Conservation (phyloP, 2,113 vertebrate species). For the Cephalopholis sonnerati region DNA sequence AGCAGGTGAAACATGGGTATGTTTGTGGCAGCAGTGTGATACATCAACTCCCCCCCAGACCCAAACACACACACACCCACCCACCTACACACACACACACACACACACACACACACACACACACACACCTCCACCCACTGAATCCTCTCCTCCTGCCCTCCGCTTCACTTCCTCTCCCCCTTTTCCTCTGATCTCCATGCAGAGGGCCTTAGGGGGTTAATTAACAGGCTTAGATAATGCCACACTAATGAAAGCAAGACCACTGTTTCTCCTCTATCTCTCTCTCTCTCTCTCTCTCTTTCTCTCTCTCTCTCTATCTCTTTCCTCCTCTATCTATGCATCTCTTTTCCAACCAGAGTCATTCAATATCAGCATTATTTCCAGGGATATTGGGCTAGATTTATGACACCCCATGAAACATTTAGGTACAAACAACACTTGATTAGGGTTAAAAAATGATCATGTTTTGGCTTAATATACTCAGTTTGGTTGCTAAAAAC, state of each 20-base stretch:
- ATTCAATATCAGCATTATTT: neutral
- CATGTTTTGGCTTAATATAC: no score
- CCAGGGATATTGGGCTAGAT: neutral
- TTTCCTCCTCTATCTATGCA: slow-evolving; percentile 14
- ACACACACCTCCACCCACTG: slow-evolving; percentile 20
- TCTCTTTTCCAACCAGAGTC: slow-evolving; percentile 4
- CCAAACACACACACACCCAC: slow-evolving; percentile 3
- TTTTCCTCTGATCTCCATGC: slow-evolving; percentile 80
- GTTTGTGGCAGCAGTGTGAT: slow-evolving; percentile 72
- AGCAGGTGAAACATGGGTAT: slow-evolving; percentile 64
- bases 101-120: slow-evolving; percentile 21
- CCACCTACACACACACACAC: slow-evolving; percentile 4
- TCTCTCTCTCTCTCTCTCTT: slow-evolving; percentile 27
- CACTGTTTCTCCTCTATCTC: slow-evolving; percentile 61
- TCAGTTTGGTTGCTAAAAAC: no score
- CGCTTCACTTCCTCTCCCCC: slow-evolving; percentile 49
- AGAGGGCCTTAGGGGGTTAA: slow-evolving; percentile 86
- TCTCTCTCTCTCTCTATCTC: slow-evolving; percentile 13
- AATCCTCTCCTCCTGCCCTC: slow-evolving; percentile 52
- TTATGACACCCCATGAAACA: neutral
- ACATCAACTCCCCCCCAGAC: neutral
- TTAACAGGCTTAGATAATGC: slow-evolving; percentile 86
- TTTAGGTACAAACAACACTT: no score
- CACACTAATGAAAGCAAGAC: slow-evolving; percentile 85
- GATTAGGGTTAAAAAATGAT: no score